Conservation (phyloP, 2,797 vertebrate genomes). For the Poeciliopsis presidionis region DNA sequence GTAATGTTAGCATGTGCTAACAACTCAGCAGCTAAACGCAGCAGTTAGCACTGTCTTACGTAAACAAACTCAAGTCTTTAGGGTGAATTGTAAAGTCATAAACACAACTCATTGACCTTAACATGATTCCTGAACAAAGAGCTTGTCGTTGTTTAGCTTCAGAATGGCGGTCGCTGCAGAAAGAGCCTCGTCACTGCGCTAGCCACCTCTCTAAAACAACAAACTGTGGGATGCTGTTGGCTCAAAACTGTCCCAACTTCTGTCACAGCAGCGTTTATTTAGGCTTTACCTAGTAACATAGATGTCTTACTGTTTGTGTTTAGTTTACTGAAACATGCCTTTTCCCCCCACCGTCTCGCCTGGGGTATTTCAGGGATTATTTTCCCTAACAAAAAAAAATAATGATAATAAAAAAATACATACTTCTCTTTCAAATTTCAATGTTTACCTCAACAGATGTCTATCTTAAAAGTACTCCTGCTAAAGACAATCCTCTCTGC, state of each 20-base stretch:
- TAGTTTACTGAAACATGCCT: not conserved
- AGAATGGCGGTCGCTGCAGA: not conserved
- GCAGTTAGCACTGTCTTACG: not conserved
- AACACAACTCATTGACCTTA: not conserved
- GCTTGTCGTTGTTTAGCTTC: not conserved
- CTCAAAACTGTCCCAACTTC: not conserved
- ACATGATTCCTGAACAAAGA: not conserved
- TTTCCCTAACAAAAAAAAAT: not conserved
- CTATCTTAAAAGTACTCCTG: conserved; percentile 17
- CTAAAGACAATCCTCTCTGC: conserved; percentile 7
- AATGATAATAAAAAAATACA: not conserved
- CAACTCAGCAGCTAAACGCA: not conserved
- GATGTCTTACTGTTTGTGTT: not conserved
- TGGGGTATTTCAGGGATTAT: not conserved
- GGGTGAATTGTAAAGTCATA: not conserved
- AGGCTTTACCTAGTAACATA: not conserved
- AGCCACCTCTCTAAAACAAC: not conserved
- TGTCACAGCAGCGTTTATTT: not conserved
- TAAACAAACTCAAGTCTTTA: not conserved
- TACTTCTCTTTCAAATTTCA: conserved; percentile 6
- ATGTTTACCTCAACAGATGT: not conserved
- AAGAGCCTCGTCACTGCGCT: not conserved
- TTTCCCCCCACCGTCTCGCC: too few species aligned
- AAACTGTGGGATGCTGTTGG: not conserved
- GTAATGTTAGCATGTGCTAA: not conserved